phyloP scores from a whole-genome alignment of 2,888 invertebrate species.

The Drosophila silvestris region DNA sequence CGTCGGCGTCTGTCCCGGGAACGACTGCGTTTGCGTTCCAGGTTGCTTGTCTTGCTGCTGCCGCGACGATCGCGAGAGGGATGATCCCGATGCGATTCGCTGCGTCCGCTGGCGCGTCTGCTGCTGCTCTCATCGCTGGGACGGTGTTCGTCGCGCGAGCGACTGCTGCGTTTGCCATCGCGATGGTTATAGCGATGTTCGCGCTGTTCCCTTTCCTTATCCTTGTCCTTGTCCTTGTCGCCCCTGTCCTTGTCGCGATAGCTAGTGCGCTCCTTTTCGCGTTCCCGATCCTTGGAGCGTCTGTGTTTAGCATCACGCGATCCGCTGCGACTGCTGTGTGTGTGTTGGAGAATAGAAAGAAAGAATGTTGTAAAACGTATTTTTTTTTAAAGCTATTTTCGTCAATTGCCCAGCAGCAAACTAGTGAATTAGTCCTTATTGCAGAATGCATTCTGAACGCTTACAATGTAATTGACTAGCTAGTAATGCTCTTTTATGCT shows the following conservation, averaged over 20 bases:
- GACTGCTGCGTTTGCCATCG: slow-evolving; percentile 57
- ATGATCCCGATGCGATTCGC: slow-evolving; percentile 43
- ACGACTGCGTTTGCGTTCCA: slow-evolving; percentile 69
- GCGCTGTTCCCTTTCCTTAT: slow-evolving; percentile 53
- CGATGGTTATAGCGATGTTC: slow-evolving; percentile 69
- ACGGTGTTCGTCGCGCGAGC: slow-evolving; percentile 72
- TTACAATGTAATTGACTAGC: neutral
- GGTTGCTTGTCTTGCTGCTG: slow-evolving; percentile 55
- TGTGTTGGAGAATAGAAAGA: slow-evolving; percentile 25
- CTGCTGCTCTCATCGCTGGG: slow-evolving; percentile 74
- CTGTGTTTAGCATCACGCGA: slow-evolving; percentile 73
- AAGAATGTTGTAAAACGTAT: neutral
- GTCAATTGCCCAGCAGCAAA: neutral
- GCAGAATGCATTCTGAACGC: neutral
- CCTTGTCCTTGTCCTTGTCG: slow-evolving; percentile 44
- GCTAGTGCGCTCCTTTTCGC: slow-evolving; percentile 69
- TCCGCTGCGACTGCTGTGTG: slow-evolving; percentile 78
- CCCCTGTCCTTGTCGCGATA: slow-evolving; percentile 43
- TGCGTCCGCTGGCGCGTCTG: slow-evolving; percentile 35
- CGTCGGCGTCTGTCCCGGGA: slow-evolving; percentile 67
- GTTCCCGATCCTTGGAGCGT: slow-evolving; percentile 71
- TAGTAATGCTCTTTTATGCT: neutral
- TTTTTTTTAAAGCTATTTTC: neutral
- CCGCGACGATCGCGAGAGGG: slow-evolving; percentile 81
- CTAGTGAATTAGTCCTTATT: neutral